These are phyloP conservation scores for Etheostoma perlongum DNA, from an alignment of 2,797 vertebrate genomes.

Conservation along the genomic window DNA sequence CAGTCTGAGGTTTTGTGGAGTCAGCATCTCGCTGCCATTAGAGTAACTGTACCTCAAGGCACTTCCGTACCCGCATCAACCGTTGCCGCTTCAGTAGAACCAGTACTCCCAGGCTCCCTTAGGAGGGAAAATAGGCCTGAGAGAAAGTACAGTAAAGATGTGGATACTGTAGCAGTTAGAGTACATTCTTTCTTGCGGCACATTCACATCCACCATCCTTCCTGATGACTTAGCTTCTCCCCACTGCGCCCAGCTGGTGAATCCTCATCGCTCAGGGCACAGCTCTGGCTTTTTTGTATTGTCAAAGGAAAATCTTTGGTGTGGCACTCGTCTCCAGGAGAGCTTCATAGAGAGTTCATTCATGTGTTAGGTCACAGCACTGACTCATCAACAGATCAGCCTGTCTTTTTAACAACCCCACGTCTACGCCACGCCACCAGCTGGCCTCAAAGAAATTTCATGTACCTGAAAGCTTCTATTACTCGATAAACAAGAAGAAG, in stretches of 20 bases:
- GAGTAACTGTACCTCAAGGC: background rate
- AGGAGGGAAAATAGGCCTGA: background rate
- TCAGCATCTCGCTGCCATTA: conserved; percentile 5
- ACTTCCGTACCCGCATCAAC: background rate
- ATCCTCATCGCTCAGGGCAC: conserved; percentile 47
- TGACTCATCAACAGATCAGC: conserved; percentile 44
- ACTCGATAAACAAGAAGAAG: conserved; percentile 33
- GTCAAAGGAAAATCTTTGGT: conserved; percentile 34
- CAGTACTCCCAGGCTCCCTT: background rate
- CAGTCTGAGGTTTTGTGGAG: background rate
- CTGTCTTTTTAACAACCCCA: conserved; percentile 43
- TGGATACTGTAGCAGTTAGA: conserved; percentile 23
- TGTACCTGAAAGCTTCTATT: conserved; percentile 53
- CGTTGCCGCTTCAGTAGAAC: background rate
- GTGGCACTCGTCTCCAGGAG: conserved; percentile 35
- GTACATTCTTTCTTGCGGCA: conserved; percentile 34
- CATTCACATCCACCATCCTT: conserved; percentile 36
- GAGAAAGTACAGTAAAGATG: conserved; percentile 23
- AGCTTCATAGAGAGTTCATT: conserved; percentile 43
- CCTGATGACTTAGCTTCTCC: conserved; percentile 39
- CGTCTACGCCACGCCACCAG: conserved; percentile 1
- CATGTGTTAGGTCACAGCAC: conserved; percentile 46
- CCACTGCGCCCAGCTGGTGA: conserved; percentile 55
- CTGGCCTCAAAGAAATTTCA: conserved; percentile 37
- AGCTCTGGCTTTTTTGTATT: conserved; percentile 38